A percentile compares a stretch with the other conserved stretches of the same genome.
Conservation (phyloP, 2,113 vertebrate genomes). For the Peromyscus maniculatus region DNA sequence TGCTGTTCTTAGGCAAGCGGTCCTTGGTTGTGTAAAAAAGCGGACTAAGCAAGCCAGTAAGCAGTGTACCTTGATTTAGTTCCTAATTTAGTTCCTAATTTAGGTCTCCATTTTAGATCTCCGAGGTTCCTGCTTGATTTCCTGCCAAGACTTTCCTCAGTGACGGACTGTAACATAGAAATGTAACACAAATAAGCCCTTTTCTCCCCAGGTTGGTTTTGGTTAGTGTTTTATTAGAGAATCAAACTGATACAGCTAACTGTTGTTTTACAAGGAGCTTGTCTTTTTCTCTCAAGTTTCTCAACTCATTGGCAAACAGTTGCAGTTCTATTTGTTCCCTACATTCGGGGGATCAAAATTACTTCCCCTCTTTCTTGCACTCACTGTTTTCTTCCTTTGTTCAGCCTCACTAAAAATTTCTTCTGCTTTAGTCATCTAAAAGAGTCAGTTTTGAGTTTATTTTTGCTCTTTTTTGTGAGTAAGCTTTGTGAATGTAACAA, state of each 20-base stretch:
- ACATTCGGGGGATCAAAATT: background rate
- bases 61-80: background rate
- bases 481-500: background rate
- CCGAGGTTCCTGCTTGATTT: background rate
- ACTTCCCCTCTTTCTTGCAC: background rate
- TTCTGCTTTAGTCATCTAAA: background rate
- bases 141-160: background rate
- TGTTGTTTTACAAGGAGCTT: background rate
- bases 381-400: background rate
- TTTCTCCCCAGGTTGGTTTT: background rate
- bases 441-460: background rate
- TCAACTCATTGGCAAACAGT: background rate
- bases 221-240: background rate
- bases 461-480: background rate
- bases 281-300: background rate
- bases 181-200: too few species aligned
- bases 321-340: background rate
- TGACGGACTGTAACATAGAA: background rate
- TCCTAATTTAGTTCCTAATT: background rate
- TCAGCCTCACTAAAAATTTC: background rate
- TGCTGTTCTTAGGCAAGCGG: background rate
- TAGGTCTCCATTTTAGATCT: background rate
- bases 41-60: background rate
- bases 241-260: background rate
- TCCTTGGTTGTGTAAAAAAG: background rate